phyloP scores from a whole-genome alignment of 2,797 vertebrate species.

The Neostethus bicornis region DNA sequence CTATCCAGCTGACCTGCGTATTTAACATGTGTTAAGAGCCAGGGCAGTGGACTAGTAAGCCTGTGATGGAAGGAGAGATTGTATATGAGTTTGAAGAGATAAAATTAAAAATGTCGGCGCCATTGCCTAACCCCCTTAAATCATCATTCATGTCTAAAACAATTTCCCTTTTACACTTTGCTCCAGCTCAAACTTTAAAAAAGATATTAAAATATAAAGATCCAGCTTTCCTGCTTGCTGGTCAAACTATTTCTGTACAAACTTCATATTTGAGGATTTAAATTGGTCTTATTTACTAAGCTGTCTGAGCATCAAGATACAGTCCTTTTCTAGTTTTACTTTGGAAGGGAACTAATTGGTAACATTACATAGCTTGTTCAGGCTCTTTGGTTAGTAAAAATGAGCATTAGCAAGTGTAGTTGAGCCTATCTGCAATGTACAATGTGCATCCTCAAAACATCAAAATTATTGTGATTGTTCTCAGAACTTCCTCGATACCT shows the following conservation, averaged over 20 bases:
- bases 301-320: conserved; percentile 72
- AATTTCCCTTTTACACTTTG: conserved; percentile 46
- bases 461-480: conserved; percentile 42
- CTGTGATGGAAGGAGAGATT: conserved; percentile 5
- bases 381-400: conserved; percentile 68
- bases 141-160: conserved; percentile 26
- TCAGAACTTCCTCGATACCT: conserved; percentile 54
- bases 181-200: conserved; percentile 11
- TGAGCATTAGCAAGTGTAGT: conserved; percentile 69
- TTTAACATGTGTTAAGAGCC: conserved; percentile 71
- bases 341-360: conserved; percentile 72
- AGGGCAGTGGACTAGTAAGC: conserved; percentile 42
- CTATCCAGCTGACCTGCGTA: conserved; percentile 69
- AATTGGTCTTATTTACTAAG: conserved; percentile 47
- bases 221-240: conserved; percentile 44
- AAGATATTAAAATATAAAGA: conserved; percentile 59
- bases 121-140: conserved; percentile 20
- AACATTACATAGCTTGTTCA: conserved; percentile 69
- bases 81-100: conserved; percentile 5
- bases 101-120: conserved; percentile 27
- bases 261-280: conserved; percentile 56
- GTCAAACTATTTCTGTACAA: conserved; percentile 69
- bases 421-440: conserved; percentile 75
- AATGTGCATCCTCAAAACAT: conserved; percentile 65
- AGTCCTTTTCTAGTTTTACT: conserved; percentile 73